phyloP scores from a whole-genome alignment of 2,888 invertebrate species.

The Coelopa pilipes region DNA sequence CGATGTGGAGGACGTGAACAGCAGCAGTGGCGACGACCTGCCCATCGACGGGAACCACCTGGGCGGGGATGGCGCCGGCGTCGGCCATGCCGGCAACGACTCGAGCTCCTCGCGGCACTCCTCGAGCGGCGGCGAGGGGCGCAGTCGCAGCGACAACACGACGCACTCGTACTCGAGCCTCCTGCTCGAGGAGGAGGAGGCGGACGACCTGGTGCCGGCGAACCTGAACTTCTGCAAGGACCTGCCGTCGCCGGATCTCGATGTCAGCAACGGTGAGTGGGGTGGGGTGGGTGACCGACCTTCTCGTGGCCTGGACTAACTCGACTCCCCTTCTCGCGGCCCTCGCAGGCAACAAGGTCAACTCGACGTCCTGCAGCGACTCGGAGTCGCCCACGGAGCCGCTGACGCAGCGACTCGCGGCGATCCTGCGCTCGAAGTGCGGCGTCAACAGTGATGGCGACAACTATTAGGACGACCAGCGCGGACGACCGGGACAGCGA shows the following conservation, averaged over 20 bases:
- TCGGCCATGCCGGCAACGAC: conserved; percentile 43
- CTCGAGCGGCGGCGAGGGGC: conserved; percentile 60
- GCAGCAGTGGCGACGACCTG: conserved; percentile 63
- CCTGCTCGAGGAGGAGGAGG: conserved; percentile 66
- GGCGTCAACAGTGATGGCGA: conserved; percentile 55
- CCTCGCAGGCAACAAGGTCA: conserved; percentile 60
- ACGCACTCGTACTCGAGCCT: conserved; percentile 67
- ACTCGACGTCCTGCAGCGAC: conserved; percentile 66
- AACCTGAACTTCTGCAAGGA: conserved; percentile 58
- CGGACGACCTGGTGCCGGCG: conserved; percentile 64
- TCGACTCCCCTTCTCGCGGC: no score
- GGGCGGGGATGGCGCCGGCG: conserved; percentile 41
- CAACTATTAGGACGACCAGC: conserved; percentile 20
- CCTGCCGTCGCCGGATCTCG: conserved; percentile 57
- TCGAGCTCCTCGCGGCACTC: conserved; percentile 61
- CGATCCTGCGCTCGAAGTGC: conserved; percentile 65
- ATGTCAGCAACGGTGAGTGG: conserved; percentile 63
- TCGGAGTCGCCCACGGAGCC: conserved; percentile 67
- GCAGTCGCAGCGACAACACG: conserved; percentile 65
- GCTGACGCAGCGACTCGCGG: conserved; percentile 64
- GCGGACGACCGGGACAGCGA: no score
- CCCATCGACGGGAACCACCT: conserved; percentile 61
- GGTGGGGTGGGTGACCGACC: not conserved
- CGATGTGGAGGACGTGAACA: conserved; percentile 55
- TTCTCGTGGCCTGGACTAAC: not conserved